Evolutionary conservation across 1,140 invertebrate species (phyloP).

Genomic region (Lamellibrachia luymesi): DNA sequence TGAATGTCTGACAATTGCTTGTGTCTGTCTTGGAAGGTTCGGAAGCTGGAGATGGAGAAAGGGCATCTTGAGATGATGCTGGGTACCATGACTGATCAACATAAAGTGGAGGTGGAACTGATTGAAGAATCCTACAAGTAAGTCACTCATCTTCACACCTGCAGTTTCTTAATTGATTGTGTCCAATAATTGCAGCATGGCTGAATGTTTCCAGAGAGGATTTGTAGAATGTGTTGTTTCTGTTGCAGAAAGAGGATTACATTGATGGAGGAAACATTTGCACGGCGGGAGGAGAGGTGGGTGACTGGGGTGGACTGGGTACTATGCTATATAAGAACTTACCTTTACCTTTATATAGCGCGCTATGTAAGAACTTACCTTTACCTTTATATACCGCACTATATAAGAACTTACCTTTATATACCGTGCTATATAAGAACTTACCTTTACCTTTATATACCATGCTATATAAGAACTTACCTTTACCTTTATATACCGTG

Average conservation of each 20-base stretch:
- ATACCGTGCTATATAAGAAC: no score
- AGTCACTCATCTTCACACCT: constrained; percentile 12
- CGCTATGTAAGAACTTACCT: no score
- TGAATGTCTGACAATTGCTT: background rate
- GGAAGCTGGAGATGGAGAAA: constrained; percentile 45
- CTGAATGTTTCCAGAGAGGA: no score
- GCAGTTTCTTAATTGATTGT: background rate
- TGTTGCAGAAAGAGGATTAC: constrained; percentile 38
- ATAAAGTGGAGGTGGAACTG: constrained; percentile 43
- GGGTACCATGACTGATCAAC: constrained; percentile 39
- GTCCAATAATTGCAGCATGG: no score
- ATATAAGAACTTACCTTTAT: no score
- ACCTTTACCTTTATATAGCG: no score
- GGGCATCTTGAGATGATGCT: constrained; percentile 40
- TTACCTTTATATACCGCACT: no score
- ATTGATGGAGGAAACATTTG: constrained; percentile 43
- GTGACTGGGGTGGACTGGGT: background rate
- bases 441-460: no score
- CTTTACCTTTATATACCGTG: no score
- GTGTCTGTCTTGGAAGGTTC: constrained; percentile 30
- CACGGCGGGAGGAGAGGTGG: constrained; percentile 43
- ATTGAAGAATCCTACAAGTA: constrained; percentile 47
- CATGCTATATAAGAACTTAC: no score
- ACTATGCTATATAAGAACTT: no score
- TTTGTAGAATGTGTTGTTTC: background rate